Evolutionary conservation across 2,113 vertebrate genomes (phyloP), one percentile per base, ranked within the genome.

Genomic region (Cromileptes altivelis): DNA sequence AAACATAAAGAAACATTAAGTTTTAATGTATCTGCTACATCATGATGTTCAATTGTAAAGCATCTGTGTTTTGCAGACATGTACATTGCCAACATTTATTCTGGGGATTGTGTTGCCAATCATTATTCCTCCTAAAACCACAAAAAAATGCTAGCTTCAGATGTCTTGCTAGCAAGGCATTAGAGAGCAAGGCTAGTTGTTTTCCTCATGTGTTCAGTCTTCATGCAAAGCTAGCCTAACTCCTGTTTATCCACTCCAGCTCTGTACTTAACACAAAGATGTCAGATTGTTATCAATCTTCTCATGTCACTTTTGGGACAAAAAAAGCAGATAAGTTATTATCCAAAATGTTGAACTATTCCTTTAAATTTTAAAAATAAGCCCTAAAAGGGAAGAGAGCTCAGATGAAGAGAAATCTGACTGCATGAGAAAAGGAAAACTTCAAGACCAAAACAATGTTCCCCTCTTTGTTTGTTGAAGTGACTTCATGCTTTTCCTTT

Each of bases 391-490:
- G 21, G 21, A 62, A 75, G 53, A 7, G 1, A 42, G 57, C 25
- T 1, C 2, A 27, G n/a, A 49, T 10, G 2, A 37, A 30, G 5
- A 50, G 18, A 33, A 60, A 76, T 30, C 18, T 30, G 21, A 49
- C 30, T 45, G 37, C 56, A 10, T 1, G 6, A 60, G 4, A 37
- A 45, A 63, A 78, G 27, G 9, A 73, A 37, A 49, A 69, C 37
- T 53, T 56, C n/a, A 33, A 64, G 13, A 45, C 57, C 56, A 62
- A 67, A 68, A 69, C 33, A 80, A 55, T 53, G 74, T 70, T 78
- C 71, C 84, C 58, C 37, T 65, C 56, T 78, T 82, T 88, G 74
- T 90, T 82, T 86, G 76, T 88, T 82, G 64, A 82, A 82, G 61
- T 81, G 45, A 70, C 45, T 18, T 74, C 84, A 85, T 63, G 67